Percentiles rank a stretch among this genome's conserved stretches.
Evolutionary conservation across 2,888 invertebrate genomes (phyloP).

Genomic region (Laspeyria flexula): DNA sequence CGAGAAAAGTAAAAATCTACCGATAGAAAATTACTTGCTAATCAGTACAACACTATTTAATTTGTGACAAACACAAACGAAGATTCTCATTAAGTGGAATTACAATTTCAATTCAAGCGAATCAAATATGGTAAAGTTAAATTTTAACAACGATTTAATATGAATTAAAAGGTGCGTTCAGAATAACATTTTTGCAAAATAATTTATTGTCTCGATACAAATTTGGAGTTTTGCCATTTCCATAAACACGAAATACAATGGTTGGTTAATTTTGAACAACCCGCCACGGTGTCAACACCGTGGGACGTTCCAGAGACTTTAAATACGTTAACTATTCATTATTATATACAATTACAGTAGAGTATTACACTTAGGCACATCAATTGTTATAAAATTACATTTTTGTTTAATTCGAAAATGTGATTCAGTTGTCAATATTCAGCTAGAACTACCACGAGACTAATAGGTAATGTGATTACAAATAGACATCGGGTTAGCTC

Average conservation of each 20-base stretch:
- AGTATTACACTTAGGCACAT: constrained; percentile 86
- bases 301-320: constrained; percentile 56
- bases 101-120: constrained; percentile 39
- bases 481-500: constrained; percentile 31
- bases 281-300: constrained; percentile 33
- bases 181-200: constrained; percentile 26
- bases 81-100: constrained; percentile 33
- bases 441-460: constrained; percentile 74
- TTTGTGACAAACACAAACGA: constrained; percentile 45
- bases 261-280: constrained; percentile 35
- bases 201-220: constrained; percentile 62
- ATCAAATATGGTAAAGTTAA: constrained; percentile 29
- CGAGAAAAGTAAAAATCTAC: constrained; percentile 50
- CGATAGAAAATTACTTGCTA: constrained; percentile 66
- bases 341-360: constrained; percentile 77
- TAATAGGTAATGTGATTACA: constrained; percentile 65
- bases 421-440: constrained; percentile 71
- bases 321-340: constrained; percentile 62
- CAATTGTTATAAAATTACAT: constrained; percentile 85
- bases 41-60: constrained; percentile 67
- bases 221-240: constrained; percentile 51
- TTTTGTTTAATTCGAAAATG: constrained; percentile 80
- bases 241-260: constrained; percentile 52
- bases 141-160: constrained; percentile 26
- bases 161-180: constrained; percentile 31